A percentile compares a stretch with the other conserved stretches of the same genome.
These are phyloP conservation scores for Lydus trimaculatus DNA, from an alignment of 2,888 invertebrate genomes.

Conservation along the genomic window DNA sequence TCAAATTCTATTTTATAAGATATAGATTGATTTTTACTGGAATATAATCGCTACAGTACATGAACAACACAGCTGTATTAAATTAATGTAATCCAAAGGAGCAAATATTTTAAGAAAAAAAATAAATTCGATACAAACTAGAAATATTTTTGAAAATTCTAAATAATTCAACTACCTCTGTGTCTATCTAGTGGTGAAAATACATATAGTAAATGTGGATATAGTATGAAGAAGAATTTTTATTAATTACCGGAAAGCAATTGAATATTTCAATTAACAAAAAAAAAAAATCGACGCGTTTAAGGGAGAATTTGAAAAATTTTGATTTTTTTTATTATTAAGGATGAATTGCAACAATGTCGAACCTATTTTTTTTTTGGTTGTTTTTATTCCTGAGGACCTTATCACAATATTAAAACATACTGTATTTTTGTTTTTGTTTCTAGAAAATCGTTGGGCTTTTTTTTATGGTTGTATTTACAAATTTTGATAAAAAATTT, in stretches of 20 bases:
- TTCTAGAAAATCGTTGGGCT: slow-evolving; percentile 8
- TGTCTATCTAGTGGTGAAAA: slow-evolving; percentile 1
- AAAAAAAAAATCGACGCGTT: not conserved
- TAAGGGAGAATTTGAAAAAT: slow-evolving; percentile 43
- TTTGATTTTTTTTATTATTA: slow-evolving; percentile 43
- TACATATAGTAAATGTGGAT: slow-evolving; percentile 21
- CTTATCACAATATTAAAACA: slow-evolving; percentile 59
- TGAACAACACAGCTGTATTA: no score
- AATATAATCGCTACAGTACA: slow-evolving; percentile 29
- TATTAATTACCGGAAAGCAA: slow-evolving; percentile 10
- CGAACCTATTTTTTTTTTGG: slow-evolving; percentile 44
- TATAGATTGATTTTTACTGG: slow-evolving; percentile 22
- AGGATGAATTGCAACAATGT: slow-evolving; percentile 54
- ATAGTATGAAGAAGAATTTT: slow-evolving; percentile 26
- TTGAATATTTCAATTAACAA: not conserved
- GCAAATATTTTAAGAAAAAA: no score
- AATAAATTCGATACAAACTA: no score
- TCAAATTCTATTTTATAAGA: slow-evolving; percentile 52
- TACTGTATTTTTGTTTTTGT: slow-evolving; percentile 35
- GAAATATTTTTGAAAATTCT: no score
- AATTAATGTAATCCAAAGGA: no score
- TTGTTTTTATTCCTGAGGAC: slow-evolving; percentile 59
- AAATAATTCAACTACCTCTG: no score
- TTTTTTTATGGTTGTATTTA: slow-evolving; percentile 33
- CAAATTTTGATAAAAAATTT: slow-evolving; percentile 32